Base-by-base conservation (phyloP, 2,888 invertebrate species). In the Julus scanicus region DNA sequence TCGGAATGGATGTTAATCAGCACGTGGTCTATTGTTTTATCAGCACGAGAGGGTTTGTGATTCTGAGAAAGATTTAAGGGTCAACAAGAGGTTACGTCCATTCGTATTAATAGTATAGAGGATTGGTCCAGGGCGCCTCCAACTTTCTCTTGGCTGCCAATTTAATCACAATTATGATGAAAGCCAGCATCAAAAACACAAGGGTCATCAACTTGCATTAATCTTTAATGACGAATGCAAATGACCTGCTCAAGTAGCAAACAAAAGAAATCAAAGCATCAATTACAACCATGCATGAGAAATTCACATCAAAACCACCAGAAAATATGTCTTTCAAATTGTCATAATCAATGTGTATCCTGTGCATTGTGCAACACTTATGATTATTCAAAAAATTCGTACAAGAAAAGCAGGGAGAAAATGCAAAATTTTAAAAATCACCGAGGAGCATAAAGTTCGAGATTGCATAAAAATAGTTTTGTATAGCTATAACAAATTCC, bases 81-180 rank as follows among this genome's bases (percentile, higher is more conserved):
- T 80, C 80, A 80, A 37, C 37, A 1, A 37, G 29, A 29, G 37
- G 37, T 80, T 37, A 80, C 15, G 80, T 37, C 20, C 63, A 63
- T 20, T 63, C 63, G 20, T 63, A 5, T 6, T 20, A 37, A 11
- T 11, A 15, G 80, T 37, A 80, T 80, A 29, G n/a, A n/a, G n/a
- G n/a, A n/a, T n/a, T 29, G 15, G 9, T 15, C 8, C 20, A n/a
- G 63, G 20, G 63, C 63, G 20, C 11, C 29, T 29, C 71, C 71
- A 20, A 37, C 37, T 71, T 80, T 13, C 80, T 80, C 80, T 11
- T 11, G 9, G 4, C 11, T 37, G 37, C 80, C 80, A 13, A 37
- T 80, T 80, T 37, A 80, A 80, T 80, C n/a, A 63, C 63, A 20
- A 63, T 63, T 20, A 63, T 63, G 80, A 80, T 15, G 80, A 80